Evolutionary conservation across 2,113 vertebrate genomes (phyloP).

Genomic region (Mystacornis crossleyi): DNA sequence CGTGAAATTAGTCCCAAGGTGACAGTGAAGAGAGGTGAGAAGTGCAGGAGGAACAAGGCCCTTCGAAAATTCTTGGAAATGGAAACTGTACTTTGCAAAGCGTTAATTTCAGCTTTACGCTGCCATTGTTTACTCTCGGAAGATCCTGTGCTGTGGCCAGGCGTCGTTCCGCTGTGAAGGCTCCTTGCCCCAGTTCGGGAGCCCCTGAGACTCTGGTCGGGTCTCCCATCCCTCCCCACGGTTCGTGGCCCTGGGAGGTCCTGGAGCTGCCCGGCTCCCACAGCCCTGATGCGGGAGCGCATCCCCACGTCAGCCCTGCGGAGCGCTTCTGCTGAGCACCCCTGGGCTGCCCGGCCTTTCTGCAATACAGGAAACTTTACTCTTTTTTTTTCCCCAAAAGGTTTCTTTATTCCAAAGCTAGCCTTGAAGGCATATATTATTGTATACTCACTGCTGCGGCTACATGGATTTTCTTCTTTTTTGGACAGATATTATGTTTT

Average conservation of each 20-base stretch:
- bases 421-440: neutral
- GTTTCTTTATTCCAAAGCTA: neutral
- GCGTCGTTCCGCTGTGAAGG: neutral
- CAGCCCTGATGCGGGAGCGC: rapidly evolving
- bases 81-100: conserved; percentile 1
- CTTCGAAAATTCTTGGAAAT: conserved; percentile 11
- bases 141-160: neutral
- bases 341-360: neutral
- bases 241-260: rapidly evolving
- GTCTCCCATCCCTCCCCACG: rapidly evolving
- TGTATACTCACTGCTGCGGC: neutral
- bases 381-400: neutral
- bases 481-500: neutral
- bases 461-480: neutral
- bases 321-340: neutral
- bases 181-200: neutral
- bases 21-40: neutral
- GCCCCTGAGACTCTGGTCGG: rapidly evolving
- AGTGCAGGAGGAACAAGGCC: neutral
- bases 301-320: rapidly evolving
- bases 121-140: neutral
- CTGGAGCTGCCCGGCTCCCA: neutral
- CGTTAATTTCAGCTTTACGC: neutral
- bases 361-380: neutral
- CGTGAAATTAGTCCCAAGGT: neutral